Evolutionary conservation across 2,888 invertebrate genomes (phyloP).

Genomic region (Caenorhabditis zanzibari): DNA sequence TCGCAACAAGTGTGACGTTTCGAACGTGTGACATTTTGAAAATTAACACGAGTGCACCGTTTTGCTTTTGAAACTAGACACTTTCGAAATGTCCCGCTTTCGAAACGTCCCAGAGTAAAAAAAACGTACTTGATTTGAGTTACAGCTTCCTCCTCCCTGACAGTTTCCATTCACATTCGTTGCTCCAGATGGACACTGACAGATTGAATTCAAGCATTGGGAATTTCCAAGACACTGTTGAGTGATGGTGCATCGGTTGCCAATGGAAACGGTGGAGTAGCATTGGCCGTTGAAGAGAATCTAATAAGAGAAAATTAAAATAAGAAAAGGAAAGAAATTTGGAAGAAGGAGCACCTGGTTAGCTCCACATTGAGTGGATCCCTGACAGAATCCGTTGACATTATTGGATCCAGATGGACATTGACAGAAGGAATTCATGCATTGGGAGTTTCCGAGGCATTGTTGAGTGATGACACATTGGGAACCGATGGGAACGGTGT

Average conservation of each 20-base stretch:
- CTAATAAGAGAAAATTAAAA: neutral
- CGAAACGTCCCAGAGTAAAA: neutral
- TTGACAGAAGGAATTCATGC: slow-evolving; percentile 60
- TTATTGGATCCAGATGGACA: slow-evolving; percentile 51
- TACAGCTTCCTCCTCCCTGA: slow-evolving; percentile 8
- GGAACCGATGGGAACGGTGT: slow-evolving; percentile 64
- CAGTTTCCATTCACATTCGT: slow-evolving; percentile 41
- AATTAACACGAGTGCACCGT: no score
- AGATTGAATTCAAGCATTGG: slow-evolving; percentile 57
- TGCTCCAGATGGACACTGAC: slow-evolving; percentile 59
- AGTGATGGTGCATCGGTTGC: slow-evolving; percentile 59
- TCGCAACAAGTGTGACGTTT: no score
- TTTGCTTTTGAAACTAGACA: no score
- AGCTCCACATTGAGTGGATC: slow-evolving; percentile 32
- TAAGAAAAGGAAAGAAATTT: neutral
- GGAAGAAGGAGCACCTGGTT: slow-evolving; percentile 34
- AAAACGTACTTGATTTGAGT: neutral
- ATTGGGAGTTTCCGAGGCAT: slow-evolving; percentile 67
- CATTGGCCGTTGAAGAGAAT: slow-evolving; percentile 61
- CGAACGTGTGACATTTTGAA: no score
- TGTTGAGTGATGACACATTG: slow-evolving; percentile 72
- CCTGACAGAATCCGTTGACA: slow-evolving; percentile 42
- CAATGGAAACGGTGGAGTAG: slow-evolving; percentile 61
- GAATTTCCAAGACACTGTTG: slow-evolving; percentile 71
- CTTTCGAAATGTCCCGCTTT: no score